Evolutionary conservation across 2,888 invertebrate species (phyloP), one percentile per base, ranked within the genome.

Genomic region (Drosophila greeni): DNA sequence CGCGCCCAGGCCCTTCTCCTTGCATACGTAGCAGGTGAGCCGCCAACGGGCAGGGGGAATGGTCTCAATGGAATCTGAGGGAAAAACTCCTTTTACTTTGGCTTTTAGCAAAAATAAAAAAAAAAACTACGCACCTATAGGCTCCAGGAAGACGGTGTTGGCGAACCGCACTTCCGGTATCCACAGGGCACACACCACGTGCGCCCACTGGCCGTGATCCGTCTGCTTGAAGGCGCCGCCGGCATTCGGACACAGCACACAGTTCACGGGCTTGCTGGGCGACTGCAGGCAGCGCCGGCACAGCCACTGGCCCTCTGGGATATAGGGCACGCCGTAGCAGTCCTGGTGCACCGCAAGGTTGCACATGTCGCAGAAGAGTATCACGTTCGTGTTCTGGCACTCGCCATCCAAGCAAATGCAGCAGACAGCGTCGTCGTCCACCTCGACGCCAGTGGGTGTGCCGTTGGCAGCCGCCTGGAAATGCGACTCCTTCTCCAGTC

Each of bases 171-270:
- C 98, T 92, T 99, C 99, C 2, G 99, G 99, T 82, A 99, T 97
- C 99, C 99, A 99, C 2, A 99, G 91, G 0, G 99, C 99, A 88
- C 99, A 99, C 0, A 98, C 97, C 3, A 99, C 99, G 87, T 99
- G 99, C 1, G 98, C 98, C 99, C 99, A 99, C 1, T 95, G 94
- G n/a, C 87, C 86, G 84, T 96, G 93, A 87, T 98, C 98, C 0
- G 98, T 98, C 90, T 98, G 98, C 89, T 99, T 99, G 88, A 99
- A 98, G 29, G 99, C 99, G 56, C 99, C 99, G 54, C 97, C 97
- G 82, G 96, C 95, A 87, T 99, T 98, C 0, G 99, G 99, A 87
- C 99, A 99, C 0, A 99, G 91, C n/a, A 96, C 96, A 89, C 99
- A 99, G 86, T 97, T 95, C 0, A 99, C 99, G 1, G 98, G 94